phyloP scores from a whole-genome alignment of 2,888 invertebrate species.

The Catotricha subobsoleta region DNA sequence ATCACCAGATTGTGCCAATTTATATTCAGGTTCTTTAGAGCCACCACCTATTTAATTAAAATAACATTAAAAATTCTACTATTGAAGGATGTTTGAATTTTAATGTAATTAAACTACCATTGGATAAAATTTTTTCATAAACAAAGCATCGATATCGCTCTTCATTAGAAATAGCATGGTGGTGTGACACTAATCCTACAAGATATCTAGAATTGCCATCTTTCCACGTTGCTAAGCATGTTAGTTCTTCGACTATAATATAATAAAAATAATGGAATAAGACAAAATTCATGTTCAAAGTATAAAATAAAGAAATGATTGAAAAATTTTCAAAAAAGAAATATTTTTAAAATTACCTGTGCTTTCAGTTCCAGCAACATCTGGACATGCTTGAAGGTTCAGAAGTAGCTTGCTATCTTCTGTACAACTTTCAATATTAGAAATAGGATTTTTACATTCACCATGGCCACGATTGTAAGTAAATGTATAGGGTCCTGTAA shows the following conservation, averaged over 20 bases:
- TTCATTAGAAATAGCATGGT: constrained; percentile 78
- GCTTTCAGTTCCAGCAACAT: constrained; percentile 77
- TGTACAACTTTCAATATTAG: constrained; percentile 85
- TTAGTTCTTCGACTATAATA: constrained; percentile 68
- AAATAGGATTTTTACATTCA: constrained; percentile 74
- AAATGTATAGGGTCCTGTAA: constrained; percentile 82
- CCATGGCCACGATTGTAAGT: constrained; percentile 84
- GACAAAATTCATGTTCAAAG: too few species aligned
- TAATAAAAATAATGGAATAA: too few species aligned
- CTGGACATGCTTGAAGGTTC: constrained; percentile 86
- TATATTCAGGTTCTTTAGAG: constrained; percentile 47
- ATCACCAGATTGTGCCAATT: constrained; percentile 80
- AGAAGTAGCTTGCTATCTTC: constrained; percentile 78
- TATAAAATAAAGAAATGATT: neutral
- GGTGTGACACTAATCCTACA: constrained; percentile 76
- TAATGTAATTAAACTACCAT: constrained; percentile 25
- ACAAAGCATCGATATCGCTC: constrained; percentile 91
- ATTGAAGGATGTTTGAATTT: neutral
- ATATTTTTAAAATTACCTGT: constrained; percentile 42
- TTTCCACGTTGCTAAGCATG: constrained; percentile 85
- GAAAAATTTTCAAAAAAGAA: neutral
- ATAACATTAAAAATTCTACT: neutral
- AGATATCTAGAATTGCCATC: constrained; percentile 82
- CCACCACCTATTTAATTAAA: constrained; percentile 21
- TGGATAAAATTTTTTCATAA: constrained; percentile 62